phyloP scores from a whole-genome alignment of 2,113 vertebrate genomes.

The Spea bombifrons region DNA sequence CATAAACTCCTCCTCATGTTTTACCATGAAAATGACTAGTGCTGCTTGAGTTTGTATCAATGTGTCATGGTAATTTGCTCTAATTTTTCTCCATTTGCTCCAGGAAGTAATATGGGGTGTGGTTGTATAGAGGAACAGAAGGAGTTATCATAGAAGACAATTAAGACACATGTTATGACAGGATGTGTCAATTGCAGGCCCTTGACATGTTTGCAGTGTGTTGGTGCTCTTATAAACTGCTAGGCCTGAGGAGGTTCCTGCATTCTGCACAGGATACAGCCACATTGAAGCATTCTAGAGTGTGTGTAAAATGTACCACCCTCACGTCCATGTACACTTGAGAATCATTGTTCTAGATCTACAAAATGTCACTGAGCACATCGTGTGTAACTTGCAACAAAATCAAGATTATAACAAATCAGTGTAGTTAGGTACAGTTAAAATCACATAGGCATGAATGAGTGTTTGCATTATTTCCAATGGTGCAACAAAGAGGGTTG shows the following conservation, averaged over 20 bases:
- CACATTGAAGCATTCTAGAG: too few relatives aligned
- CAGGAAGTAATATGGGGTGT: slow-evolving; percentile 32
- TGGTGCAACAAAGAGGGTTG: too few relatives aligned
- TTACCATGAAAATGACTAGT: not conserved
- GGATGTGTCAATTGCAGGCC: slow-evolving; percentile 39
- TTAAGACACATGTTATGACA: slow-evolving; percentile 38
- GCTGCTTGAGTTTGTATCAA: not conserved
- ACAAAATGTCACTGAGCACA: too few relatives aligned
- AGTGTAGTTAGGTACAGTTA: too few relatives aligned
- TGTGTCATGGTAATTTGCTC: slow-evolving; percentile 15
- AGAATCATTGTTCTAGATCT: too few relatives aligned
- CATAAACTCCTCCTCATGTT: not conserved
- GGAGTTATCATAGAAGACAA: slow-evolving; percentile 34
- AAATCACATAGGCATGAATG: too few relatives aligned
- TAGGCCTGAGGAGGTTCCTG: slow-evolving; percentile 11
- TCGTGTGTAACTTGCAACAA: too few relatives aligned
- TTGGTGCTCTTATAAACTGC: slow-evolving; percentile 27
- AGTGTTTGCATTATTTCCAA: too few relatives aligned
- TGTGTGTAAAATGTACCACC: too few relatives aligned
- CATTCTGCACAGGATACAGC: too few relatives aligned
- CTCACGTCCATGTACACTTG: too few relatives aligned
- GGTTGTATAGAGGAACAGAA: slow-evolving; percentile 28
- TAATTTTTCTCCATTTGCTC: slow-evolving; percentile 26
- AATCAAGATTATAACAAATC: too few relatives aligned
- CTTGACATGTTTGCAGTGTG: slow-evolving; percentile 31